These are phyloP conservation scores for Ophion costatus DNA, from an alignment of 2,888 invertebrate species.

Conservation along the genomic window DNA sequence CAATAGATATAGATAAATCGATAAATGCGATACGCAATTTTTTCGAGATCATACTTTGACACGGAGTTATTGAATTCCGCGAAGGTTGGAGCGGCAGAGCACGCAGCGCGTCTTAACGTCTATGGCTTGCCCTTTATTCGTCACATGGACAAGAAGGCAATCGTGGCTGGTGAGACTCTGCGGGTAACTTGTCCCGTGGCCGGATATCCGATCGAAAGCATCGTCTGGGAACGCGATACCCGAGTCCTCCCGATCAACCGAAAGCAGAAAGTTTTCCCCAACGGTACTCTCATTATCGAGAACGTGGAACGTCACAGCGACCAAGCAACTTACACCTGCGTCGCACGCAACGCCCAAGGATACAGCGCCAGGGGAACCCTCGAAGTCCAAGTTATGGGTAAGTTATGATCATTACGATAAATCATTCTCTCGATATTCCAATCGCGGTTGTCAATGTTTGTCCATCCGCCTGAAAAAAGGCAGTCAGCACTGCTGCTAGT, in stretches of 20 bases:
- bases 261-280: constrained; percentile 96
- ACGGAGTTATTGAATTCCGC: not conserved
- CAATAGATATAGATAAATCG: not conserved
- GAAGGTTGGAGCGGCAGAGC: constrained; percentile 93
- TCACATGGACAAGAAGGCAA: constrained; percentile 96
- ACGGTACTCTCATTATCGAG: constrained; percentile 96
- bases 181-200: constrained; percentile 97
- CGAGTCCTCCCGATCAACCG: constrained; percentile 96
- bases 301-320: constrained; percentile 96
- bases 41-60: not conserved
- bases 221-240: constrained; percentile 97
- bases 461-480: not conserved
- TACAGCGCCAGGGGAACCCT: constrained; percentile 94
- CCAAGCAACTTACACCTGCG: constrained; percentile 97
- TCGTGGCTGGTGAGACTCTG: constrained; percentile 95
- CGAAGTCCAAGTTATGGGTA: constrained; percentile 98
- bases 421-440: not conserved
- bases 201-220: constrained; percentile 96
- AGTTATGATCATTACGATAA: constrained; percentile 84
- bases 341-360: constrained; percentile 95
- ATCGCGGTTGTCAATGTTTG: not conserved
- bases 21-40: not conserved
- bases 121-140: constrained; percentile 95
- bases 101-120: constrained; percentile 94
- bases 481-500: constrained; percentile 36